Conservation (phyloP, 2,113 vertebrate genomes). For the Oreochromis tanganicae region DNA sequence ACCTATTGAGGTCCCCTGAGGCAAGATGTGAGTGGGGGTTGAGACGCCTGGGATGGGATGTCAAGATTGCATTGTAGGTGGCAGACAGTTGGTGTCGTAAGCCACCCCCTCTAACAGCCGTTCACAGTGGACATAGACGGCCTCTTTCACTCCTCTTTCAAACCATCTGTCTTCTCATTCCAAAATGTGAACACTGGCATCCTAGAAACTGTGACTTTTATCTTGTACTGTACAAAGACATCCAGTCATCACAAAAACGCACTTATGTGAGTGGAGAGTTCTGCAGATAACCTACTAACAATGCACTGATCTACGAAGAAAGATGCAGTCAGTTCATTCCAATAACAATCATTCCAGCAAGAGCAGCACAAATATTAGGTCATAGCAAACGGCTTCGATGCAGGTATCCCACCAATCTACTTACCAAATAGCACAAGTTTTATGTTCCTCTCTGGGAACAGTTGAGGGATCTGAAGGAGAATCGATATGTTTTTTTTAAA, state of each 20-base stretch:
- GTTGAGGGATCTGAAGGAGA: not conserved
- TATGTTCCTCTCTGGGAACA: not conserved
- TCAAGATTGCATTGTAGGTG: not conserved
- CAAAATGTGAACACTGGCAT: not conserved
- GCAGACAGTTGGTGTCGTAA: not conserved
- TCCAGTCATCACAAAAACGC: not conserved
- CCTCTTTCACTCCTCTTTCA: not conserved
- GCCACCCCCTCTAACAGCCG: not conserved
- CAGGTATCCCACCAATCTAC: not conserved
- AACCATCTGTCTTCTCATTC: not conserved
- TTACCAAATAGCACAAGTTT: not conserved
- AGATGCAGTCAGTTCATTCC: not conserved
- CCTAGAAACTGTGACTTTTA: not conserved
- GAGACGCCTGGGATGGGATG: accelerated
- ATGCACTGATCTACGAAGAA: not conserved
- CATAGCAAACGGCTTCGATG: not conserved
- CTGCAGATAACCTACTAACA: not conserved
- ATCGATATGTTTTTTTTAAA: accelerated
- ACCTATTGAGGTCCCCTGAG: not conserved
- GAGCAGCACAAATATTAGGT: not conserved
- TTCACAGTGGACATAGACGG: not conserved
- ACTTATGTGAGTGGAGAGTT: not conserved
- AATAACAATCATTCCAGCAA: not conserved
- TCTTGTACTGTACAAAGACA: not conserved
- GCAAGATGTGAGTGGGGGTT: not conserved